Evolutionary conservation across 2,888 invertebrate species (phyloP), one percentile per base, ranked within the genome.

Genomic region (Trileptium ribeirensis): DNA sequence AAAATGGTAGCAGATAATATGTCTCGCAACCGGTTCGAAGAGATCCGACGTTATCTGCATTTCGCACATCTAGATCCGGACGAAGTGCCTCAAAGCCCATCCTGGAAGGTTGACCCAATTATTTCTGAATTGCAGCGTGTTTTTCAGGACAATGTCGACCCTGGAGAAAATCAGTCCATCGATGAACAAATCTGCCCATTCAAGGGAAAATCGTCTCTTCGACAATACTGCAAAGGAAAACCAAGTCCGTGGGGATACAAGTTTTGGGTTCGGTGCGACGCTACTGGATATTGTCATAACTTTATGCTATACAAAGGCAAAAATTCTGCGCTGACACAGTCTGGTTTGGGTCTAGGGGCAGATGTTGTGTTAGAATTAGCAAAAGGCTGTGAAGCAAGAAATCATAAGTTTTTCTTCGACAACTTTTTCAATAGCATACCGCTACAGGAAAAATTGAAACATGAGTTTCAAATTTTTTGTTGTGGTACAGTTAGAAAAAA

Each of bases 101-200:
- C 51, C 8, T 84, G 83, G 83, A 85, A 82, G 77, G 39, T 84
- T 0, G 51, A 77, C 0, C 83, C 82, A 31, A 82, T 80, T 70
- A 78, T 84, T 70, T 3, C 3, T 29, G 78, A 67, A 8, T n/a
- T 78, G 15, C 8, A 38, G 8, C 3, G 29, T n/a, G 29, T 29
- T 34, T 78, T 78, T n/a, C 8, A 29, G n/a, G 8, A 51, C 8
- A 3, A 29, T 19, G 31, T 74, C 31, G 67, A 67, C 15, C 82
- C 84, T 1, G 70, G 70, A 2, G 83, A 84, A 51, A 51, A 79
- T 38, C 78, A 84, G n/a, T 80, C 81, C 15, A 67, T 84, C 1
- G 84, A 84, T 83, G 84, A 84, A 74, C 67, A 81, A 0, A 84
- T 84, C 81, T 70, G 80, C 0, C 67, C 83, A 24, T 85, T 84